Conservation (phyloP, 2,113 vertebrate genomes). For the Marcusenius ussheri region DNA sequence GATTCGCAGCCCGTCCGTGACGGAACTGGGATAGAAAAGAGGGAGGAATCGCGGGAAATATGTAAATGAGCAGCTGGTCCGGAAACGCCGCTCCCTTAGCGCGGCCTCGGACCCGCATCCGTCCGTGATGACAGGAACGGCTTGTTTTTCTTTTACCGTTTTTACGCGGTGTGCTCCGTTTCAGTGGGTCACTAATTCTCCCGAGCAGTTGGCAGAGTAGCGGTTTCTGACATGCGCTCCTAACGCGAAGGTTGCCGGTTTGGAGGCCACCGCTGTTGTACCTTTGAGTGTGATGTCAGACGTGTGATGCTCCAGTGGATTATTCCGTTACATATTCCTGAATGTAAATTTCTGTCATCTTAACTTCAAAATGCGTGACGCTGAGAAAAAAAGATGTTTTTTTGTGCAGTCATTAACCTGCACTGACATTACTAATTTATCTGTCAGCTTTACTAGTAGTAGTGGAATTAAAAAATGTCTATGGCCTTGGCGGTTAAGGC, state of each 20-base stretch:
- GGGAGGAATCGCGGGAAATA: slow-evolving; percentile 23
- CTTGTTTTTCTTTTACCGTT: background rate
- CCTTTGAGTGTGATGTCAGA: background rate
- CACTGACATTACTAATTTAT: background rate
- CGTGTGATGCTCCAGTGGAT: background rate
- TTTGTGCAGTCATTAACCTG: background rate
- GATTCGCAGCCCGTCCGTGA: slow-evolving; percentile 20
- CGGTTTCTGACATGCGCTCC: background rate
- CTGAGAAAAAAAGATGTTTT: background rate
- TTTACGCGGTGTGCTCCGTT: background rate
- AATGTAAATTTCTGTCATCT: background rate
- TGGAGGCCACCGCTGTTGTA: background rate
- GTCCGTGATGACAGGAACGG: background rate
- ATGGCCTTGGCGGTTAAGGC: background rate
- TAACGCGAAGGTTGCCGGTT: background rate
- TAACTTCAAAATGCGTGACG: background rate
- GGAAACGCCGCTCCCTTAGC: background rate
- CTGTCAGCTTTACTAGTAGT: background rate
- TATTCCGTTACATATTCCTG: background rate
- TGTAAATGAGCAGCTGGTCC: background rate
- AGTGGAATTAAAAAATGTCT: background rate
- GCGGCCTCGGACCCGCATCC: background rate
- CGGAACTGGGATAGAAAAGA: slow-evolving; percentile 20
- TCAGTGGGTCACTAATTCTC: background rate
- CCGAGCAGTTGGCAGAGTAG: background rate